Base-by-base conservation (phyloP, 1,140 invertebrate genomes). In the Lepidurus packardi region DNA sequence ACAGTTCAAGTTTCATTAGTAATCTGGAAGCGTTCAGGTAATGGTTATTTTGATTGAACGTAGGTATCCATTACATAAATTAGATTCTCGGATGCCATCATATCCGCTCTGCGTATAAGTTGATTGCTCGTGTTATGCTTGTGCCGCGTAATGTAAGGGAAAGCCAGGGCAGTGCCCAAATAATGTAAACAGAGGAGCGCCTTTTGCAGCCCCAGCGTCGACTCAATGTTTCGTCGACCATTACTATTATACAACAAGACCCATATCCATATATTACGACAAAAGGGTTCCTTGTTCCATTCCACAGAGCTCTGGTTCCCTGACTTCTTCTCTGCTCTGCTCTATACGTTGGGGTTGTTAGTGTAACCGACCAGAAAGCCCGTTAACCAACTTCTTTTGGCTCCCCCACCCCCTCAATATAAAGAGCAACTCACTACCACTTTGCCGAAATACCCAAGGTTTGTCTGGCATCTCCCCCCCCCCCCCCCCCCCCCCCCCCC, bases 181-280 rank as follows among this genome's bases (percentile, higher is more conserved):
- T 65, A 65, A 65, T 65, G 53, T 65, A 65, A 65, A 65, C 53
- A 65, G 53, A 65, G 53, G 53, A 65, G 53, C 53, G 53, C 53
- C 53, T 65, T 65, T 65, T 65, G 16, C 53, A 13, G 21, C 6
- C 53, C 53, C 53, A 65, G 53, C 53, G 53, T 65, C 53, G 53
- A 65, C 21, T 65, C 53, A 65, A 65, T 65, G 53, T 65, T 65
- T 65, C 53, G 53, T 65, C 53, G 53, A 65, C 53, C 53, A 65
- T 65, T 65, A 65, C 53, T 65, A 65, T 65, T 65, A 65, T 65
- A 65, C 53, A 65, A 65, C 53, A 65, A 65, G 53, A 16, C 53
- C 53, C 53, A 65, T 65, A 65, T 65, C 53, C 53, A 65, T 65
- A 65, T 65, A 65, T 65, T 65, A 65, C 53, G 53, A 65, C 53